Percentiles rank a stretch among this genome's conserved stretches.
Evolutionary conservation across 2,888 invertebrate genomes (phyloP).

Genomic region (Helicoverpa assulta): DNA sequence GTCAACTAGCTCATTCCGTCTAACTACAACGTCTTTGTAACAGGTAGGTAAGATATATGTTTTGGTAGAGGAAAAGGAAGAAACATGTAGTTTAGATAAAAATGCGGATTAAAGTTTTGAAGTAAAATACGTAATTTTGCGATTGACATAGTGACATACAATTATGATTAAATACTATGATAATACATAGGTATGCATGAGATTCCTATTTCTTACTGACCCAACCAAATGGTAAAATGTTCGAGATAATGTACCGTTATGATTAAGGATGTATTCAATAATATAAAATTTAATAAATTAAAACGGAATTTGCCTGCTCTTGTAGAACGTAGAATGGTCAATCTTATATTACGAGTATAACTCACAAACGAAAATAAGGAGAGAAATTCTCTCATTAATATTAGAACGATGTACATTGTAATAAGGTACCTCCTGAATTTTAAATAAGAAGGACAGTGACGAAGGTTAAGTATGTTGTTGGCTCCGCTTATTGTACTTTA

Average conservation of each 20-base stretch:
- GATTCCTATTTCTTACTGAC: too few relatives aligned
- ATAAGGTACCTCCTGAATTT: constrained; percentile 53
- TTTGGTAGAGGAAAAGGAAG: not conserved
- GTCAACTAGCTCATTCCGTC: constrained; percentile 3
- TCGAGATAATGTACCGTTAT: too few relatives aligned
- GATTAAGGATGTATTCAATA: too few relatives aligned
- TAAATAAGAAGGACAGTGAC: constrained; percentile 53
- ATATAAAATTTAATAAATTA: too few relatives aligned
- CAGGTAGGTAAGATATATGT: not conserved
- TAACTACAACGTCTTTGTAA: constrained; percentile 21
- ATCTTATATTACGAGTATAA: not conserved
- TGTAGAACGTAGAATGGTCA: not conserved
- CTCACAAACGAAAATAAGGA: constrained; percentile 10
- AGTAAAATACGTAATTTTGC: not conserved
- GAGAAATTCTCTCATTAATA: constrained; percentile 41
- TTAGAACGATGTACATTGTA: constrained; percentile 43
- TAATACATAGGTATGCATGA: too few relatives aligned
- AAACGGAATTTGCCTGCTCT: too few relatives aligned
- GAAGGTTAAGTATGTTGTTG: constrained; percentile 54
- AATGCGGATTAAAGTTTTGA: not conserved
- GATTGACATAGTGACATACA: too few relatives aligned
- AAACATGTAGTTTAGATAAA: not conserved
- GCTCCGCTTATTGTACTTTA: constrained; percentile 33
- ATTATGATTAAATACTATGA: too few relatives aligned
- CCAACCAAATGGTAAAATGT: too few relatives aligned